These are phyloP conservation scores for Dromaius novaehollandiae DNA, from an alignment of 2,113 vertebrate genomes.

Conservation along the genomic window DNA sequence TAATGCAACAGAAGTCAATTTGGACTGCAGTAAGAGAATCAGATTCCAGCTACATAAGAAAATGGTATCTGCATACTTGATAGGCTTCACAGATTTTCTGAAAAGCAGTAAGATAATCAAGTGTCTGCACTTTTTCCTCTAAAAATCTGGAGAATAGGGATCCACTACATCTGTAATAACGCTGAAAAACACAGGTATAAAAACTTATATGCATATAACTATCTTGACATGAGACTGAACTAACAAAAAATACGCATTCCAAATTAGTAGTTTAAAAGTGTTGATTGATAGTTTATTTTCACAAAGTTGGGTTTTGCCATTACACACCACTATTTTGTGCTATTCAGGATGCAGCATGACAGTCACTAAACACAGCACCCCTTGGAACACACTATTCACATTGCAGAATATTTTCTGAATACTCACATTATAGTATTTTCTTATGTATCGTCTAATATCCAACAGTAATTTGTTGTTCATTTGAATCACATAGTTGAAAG, in stretches of 20 bases:
- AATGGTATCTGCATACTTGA: neutral
- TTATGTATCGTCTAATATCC: constrained; percentile 88
- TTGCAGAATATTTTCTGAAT: neutral
- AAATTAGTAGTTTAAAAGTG: neutral
- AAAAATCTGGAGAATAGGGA: neutral
- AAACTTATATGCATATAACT: neutral
- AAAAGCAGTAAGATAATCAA: neutral
- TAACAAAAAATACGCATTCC: neutral
- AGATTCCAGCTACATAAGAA: neutral
- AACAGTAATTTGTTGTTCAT: constrained; percentile 89
- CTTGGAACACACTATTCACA: neutral
- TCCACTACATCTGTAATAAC: neutral
- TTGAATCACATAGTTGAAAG: constrained; percentile 74
- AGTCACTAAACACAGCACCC: neutral
- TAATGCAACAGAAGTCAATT: neutral
- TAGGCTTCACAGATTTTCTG: neutral
- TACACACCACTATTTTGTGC: neutral
- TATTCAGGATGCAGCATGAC: neutral
- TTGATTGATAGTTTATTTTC: neutral
- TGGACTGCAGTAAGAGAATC: neutral
- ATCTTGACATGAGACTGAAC: neutral
- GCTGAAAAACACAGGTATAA: neutral
- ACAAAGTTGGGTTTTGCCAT: neutral
- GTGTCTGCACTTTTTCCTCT: neutral
- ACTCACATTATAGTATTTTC: constrained; percentile 93